phyloP scores from a whole-genome alignment of 2,888 invertebrate species.

The Pyrrhosoma nymphula region DNA sequence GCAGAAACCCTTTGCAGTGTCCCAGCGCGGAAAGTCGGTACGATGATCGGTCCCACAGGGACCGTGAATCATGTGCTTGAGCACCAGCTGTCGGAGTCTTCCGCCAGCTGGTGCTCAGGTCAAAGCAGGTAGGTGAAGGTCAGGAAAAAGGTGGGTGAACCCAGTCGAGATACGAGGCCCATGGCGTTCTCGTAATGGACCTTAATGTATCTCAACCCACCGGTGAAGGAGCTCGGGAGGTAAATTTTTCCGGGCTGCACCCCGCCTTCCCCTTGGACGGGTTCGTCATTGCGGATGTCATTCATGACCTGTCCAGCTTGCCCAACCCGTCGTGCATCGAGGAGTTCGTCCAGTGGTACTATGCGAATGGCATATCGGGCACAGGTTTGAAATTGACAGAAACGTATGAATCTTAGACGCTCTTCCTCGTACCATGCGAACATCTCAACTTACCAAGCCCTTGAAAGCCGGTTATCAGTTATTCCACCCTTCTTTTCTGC shows the following conservation, averaged over 20 bases:
- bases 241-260: no score
- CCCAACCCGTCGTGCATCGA: no score
- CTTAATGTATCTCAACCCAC: conserved; percentile 69
- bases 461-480: no score
- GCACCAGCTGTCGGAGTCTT: conserved; percentile 46
- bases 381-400: no score
- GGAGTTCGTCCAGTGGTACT: no score
- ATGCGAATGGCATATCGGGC: no score
- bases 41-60: conserved; percentile 68
- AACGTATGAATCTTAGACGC: no score
- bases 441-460: no score
- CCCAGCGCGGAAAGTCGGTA: conserved; percentile 69
- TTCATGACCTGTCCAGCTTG: conserved; percentile 65
- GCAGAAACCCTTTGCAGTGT: conserved; percentile 56
- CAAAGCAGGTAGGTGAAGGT: conserved; percentile 63
- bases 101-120: conserved; percentile 69
- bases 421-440: no score
- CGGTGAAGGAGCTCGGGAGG: conserved; percentile 67
- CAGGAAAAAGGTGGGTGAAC: conserved; percentile 68
- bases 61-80: conserved; percentile 69
- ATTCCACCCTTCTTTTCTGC: no score
- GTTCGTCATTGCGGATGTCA: conserved; percentile 68
- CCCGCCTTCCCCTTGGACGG: conserved; percentile 69
- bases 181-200: conserved; percentile 68
- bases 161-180: conserved; percentile 69